Conservation (phyloP, 1,140 invertebrate species). For the Drosophila pseudoananassae region DNA sequence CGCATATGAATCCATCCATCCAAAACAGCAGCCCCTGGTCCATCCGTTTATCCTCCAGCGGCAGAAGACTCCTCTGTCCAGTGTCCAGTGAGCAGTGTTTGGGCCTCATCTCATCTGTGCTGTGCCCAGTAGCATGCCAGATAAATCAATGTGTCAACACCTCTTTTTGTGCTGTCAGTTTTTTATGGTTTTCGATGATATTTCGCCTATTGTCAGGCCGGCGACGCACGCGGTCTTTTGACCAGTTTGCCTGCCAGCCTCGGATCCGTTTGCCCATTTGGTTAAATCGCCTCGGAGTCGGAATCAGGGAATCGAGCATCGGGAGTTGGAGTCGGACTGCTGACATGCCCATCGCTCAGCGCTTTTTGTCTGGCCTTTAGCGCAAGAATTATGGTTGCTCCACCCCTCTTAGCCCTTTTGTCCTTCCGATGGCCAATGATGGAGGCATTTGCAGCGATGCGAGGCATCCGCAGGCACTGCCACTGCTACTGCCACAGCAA, state of each 20-base stretch:
- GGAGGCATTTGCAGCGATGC: constrained; percentile 74
- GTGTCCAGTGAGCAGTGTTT: neutral
- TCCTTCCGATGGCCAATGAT: constrained; percentile 43
- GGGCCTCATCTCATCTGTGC: constrained; percentile 66
- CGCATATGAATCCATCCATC: constrained; percentile 73
- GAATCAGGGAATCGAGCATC: neutral
- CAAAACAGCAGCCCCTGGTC: constrained; percentile 30
- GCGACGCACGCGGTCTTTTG: constrained; percentile 52
- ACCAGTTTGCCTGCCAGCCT: constrained; percentile 40
- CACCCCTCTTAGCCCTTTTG: constrained; percentile 18
- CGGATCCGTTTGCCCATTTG: constrained; percentile 64
- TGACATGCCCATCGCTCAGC: constrained; percentile 64
- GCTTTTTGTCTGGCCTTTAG: constrained; percentile 73
- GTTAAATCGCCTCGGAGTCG: constrained; percentile 63
- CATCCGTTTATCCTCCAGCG: constrained; percentile 22
- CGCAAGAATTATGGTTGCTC: constrained; percentile 77
- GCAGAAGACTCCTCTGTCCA: neutral
- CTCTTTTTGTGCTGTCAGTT: constrained; percentile 84
- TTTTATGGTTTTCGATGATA: constrained; percentile 84
- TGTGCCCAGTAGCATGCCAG: constrained; percentile 83
- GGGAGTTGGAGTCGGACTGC: constrained; percentile 35
- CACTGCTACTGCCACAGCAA: constrained; percentile 56
- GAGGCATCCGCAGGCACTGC: constrained; percentile 52
- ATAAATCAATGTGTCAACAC: constrained; percentile 84
- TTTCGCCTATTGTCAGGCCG: constrained; percentile 81